These are phyloP conservation scores for Charina bottae DNA, from an alignment of 2,113 vertebrate species.

Conservation along the genomic window DNA sequence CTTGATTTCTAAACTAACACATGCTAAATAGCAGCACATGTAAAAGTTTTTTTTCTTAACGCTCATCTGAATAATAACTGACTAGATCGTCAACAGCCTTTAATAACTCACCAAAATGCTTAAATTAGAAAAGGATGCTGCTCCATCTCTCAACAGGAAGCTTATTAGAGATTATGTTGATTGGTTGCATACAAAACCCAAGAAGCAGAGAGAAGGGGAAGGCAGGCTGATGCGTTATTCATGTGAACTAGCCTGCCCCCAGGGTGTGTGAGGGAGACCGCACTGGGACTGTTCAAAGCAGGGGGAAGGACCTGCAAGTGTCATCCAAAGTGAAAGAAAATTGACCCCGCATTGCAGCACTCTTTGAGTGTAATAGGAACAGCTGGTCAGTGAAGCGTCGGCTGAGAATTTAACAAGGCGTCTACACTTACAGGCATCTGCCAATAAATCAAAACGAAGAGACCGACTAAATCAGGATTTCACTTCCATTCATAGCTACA, in stretches of 20 bases:
- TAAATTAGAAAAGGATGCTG: constrained; percentile 6
- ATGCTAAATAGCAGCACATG: constrained; percentile 11
- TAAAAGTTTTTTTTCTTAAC: not conserved
- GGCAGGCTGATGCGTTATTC: constrained; percentile 27
- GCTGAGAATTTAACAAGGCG: constrained; percentile 77
- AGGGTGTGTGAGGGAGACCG: constrained; percentile 17
- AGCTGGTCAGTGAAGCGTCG: constrained; percentile 79
- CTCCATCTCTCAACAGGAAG: constrained; percentile 37
- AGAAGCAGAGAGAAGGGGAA: constrained; percentile 38
- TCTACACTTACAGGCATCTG: constrained; percentile 70
- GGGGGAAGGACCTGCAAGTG: constrained; percentile 42
- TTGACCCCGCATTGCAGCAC: constrained; percentile 59
- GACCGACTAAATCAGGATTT: constrained; percentile 67
- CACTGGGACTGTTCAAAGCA: not conserved
- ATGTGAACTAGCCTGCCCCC: constrained; percentile 46
- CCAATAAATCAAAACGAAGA: constrained; percentile 75
- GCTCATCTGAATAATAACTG: constrained; percentile 41
- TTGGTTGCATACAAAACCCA: constrained; percentile 36
- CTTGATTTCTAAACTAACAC: constrained; percentile 34
- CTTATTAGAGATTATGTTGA: constrained; percentile 52
- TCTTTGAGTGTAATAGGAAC: constrained; percentile 74
- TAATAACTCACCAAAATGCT: constrained; percentile 12
- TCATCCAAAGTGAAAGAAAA: constrained; percentile 48
- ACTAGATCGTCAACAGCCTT: constrained; percentile 33
- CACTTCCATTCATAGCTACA: constrained; percentile 71